Evolutionary conservation across 2,113 vertebrate genomes (phyloP).

Genomic region (Edolisoma coerulescens): DNA sequence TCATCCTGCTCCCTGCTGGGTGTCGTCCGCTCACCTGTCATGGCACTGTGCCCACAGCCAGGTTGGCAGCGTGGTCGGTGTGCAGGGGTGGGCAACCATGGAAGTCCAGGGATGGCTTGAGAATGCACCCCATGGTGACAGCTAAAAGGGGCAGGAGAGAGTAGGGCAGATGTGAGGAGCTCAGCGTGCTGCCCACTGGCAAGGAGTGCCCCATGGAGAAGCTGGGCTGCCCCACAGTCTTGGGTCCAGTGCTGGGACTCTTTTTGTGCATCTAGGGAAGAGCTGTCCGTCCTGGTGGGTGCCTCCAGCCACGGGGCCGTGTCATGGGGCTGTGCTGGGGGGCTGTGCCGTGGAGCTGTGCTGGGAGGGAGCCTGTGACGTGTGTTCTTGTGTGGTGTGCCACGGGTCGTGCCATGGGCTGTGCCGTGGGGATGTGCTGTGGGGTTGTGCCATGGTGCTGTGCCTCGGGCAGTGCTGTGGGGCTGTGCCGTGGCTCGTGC

Average conservation of each 20-base stretch:
- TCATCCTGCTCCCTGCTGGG: not conserved
- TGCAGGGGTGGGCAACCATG: fast-evolving
- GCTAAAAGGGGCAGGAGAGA: not conserved
- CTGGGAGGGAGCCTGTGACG: not conserved
- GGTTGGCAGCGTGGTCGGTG: fast-evolving
- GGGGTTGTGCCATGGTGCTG: not conserved
- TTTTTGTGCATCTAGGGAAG: not conserved
- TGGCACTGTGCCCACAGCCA: fast-evolving
- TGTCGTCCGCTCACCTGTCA: not conserved
- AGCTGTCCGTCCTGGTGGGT: not conserved
- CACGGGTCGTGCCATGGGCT: not conserved
- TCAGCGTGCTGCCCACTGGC: not conserved
- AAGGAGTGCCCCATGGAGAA: too few species aligned
- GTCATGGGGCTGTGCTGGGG: not conserved
- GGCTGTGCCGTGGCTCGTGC: not conserved
- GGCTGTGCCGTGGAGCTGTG: not conserved
- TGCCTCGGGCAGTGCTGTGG: not conserved
- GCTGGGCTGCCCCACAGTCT: not conserved
- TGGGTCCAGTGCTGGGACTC: not conserved
- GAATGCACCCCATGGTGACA: not conserved
- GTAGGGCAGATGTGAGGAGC: not conserved
- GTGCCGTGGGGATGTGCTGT: not conserved
- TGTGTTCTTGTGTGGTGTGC: not conserved
- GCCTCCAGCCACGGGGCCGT: not conserved
- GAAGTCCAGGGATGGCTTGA: not conserved